Evolutionary conservation across 2,797 vertebrate species (phyloP).

Genomic region (Vireo griseus): DNA sequence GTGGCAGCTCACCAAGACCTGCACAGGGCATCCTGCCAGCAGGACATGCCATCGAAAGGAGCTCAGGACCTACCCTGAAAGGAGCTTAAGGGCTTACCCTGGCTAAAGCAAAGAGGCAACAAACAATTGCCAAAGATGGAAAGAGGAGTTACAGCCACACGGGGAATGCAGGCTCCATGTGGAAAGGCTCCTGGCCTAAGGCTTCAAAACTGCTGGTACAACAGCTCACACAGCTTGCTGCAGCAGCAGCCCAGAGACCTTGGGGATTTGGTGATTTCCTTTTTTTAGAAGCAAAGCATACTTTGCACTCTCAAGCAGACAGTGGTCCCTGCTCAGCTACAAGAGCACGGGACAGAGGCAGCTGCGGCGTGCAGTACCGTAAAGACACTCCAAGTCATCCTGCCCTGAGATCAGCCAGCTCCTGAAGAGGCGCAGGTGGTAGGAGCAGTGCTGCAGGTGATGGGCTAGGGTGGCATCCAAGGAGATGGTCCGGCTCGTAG

Average conservation of each 20-base stretch:
- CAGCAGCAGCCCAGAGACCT: slow-evolving; percentile 26
- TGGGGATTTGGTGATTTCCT: neutral
- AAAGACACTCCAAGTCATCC: slow-evolving; percentile 93
- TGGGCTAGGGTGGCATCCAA: slow-evolving; percentile 92
- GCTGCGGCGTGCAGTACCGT: slow-evolving; percentile 89
- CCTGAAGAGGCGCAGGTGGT: slow-evolving; percentile 98
- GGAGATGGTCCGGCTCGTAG: slow-evolving; percentile 82
- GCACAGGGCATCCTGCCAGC: neutral
- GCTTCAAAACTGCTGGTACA: slow-evolving; percentile 13
- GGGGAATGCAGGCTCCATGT: neutral
- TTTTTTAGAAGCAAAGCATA: slow-evolving; percentile 53
- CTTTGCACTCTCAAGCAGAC: slow-evolving; percentile 70
- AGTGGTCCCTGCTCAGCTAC: slow-evolving; percentile 44
- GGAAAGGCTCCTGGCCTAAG: neutral
- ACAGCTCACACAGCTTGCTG: slow-evolving; percentile 28
- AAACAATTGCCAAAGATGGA: neutral
- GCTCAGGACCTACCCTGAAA: neutral
- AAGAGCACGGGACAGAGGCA: slow-evolving; percentile 41
- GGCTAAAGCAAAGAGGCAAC: slow-evolving; percentile 5
- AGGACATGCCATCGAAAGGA: fast-evolving
- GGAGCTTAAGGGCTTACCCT: neutral
- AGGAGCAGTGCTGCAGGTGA: slow-evolving; percentile 97
- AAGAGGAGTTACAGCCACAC: neutral
- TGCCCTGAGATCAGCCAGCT: slow-evolving; percentile 98
- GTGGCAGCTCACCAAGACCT: neutral